Evolutionary conservation across 2,797 vertebrate genomes (phyloP).

Genomic region (Acanthopagrus latus): DNA sequence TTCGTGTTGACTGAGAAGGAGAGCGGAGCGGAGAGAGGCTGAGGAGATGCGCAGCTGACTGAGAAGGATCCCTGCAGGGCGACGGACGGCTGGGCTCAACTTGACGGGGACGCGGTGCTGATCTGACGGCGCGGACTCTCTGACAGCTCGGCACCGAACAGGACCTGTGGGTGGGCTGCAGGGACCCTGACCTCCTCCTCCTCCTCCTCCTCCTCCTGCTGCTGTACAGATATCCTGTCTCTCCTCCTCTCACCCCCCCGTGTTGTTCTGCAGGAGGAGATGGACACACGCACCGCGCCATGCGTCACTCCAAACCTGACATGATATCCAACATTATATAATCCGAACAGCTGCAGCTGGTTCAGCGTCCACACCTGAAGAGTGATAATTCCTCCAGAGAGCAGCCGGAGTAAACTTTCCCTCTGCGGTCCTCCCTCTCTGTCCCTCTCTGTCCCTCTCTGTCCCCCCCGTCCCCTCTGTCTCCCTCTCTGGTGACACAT

Average conservation of each 20-base stretch:
- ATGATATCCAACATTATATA: neutral
- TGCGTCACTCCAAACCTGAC: constrained; percentile 45
- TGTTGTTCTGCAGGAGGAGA: neutral
- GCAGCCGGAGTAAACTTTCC: constrained; percentile 52
- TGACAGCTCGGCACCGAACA: neutral
- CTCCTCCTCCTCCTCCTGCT: no score
- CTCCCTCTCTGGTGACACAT: constrained; percentile 13
- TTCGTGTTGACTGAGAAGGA: no score
- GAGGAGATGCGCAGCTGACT: neutral
- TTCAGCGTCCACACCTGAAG: neutral
- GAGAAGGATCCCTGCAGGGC: constrained; percentile 4
- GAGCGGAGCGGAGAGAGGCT: neutral
- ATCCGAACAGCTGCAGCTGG: neutral
- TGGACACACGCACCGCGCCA: constrained; percentile 41
- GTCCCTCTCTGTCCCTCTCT: neutral
- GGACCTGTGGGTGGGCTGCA: neutral
- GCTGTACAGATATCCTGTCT: neutral
- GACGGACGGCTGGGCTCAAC: neutral
- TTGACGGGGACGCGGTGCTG: neutral
- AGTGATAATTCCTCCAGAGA: neutral
- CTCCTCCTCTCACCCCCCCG: neutral
- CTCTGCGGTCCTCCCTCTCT: neutral
- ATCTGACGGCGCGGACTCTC: no score
- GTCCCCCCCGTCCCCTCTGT: neutral
- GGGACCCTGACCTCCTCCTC: neutral